phyloP scores from a whole-genome alignment of 1,140 invertebrate genomes.

The Drosophila nikananu region DNA sequence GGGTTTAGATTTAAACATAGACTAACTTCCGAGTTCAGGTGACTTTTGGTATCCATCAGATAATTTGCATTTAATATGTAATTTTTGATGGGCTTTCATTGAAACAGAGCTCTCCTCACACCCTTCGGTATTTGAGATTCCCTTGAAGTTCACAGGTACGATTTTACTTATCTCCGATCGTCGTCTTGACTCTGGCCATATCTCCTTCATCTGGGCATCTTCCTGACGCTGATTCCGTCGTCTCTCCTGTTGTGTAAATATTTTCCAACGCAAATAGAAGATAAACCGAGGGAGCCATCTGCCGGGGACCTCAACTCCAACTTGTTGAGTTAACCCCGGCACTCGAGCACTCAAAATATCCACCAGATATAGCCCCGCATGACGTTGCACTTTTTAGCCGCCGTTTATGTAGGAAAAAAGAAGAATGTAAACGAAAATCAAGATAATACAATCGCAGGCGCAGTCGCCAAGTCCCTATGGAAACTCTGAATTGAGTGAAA shows the following conservation, averaged over 20 bases:
- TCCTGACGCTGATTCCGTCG: slow-evolving; percentile 24
- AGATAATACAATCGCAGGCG: slow-evolving; percentile 75
- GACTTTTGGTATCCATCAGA: background rate
- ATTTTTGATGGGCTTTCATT: background rate
- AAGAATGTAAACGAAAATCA: slow-evolving; percentile 76
- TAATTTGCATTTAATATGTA: background rate
- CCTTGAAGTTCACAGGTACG: slow-evolving; percentile 21
- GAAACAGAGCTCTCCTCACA: background rate
- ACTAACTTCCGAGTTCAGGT: background rate
- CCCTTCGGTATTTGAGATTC: background rate
- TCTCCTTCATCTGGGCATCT: slow-evolving; percentile 31
- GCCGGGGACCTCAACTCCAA: slow-evolving; percentile 48
- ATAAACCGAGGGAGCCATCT: slow-evolving; percentile 52
- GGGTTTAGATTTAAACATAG: slow-evolving; percentile 5
- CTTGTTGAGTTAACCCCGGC: slow-evolving; percentile 45
- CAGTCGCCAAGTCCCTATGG: slow-evolving; percentile 59
- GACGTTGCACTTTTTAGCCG: slow-evolving; percentile 68
- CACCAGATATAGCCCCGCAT: slow-evolving; percentile 24
- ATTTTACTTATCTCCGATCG: slow-evolving; percentile 24
- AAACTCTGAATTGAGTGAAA: slow-evolving; percentile 62
- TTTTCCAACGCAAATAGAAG: slow-evolving; percentile 78
- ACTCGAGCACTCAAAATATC: slow-evolving; percentile 13
- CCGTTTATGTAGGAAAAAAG: background rate
- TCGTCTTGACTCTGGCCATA: slow-evolving; percentile 5
- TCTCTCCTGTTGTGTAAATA: slow-evolving; percentile 72